phyloP scores from a whole-genome alignment of 2,888 invertebrate genomes.

The Spicauda simplicius region DNA sequence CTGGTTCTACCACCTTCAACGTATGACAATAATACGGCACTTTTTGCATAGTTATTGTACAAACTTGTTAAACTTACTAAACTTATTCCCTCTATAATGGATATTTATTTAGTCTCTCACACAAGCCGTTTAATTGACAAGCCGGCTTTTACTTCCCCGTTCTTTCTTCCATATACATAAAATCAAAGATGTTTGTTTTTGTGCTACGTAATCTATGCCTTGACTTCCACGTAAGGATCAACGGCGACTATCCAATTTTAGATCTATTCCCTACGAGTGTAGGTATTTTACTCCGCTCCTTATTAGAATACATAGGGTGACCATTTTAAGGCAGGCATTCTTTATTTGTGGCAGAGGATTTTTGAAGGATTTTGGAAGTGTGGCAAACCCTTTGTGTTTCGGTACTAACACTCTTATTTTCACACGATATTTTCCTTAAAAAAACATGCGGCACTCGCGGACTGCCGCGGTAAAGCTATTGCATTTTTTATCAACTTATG shows the following conservation, averaged over 20 bases:
- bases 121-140: slow-evolving; percentile 7
- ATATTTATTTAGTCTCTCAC: neutral
- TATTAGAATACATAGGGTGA: slow-evolving; percentile 1
- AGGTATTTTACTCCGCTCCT: slow-evolving; percentile 22
- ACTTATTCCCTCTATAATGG: too few species aligned
- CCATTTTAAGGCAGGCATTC: neutral
- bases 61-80: too few species aligned
- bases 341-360: neutral
- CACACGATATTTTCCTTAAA: too few species aligned
- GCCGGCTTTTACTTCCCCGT: slow-evolving; percentile 20
- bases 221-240: slow-evolving; percentile 30
- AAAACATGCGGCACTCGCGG: too few species aligned
- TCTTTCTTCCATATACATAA: slow-evolving; percentile 18
- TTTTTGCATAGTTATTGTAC: too few species aligned
- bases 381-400: too few species aligned
- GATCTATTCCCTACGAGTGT: slow-evolving; percentile 30
- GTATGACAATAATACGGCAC: too few species aligned
- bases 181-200: slow-evolving; percentile 18
- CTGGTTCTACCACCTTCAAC: too few species aligned
- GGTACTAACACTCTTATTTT: too few species aligned
- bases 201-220: slow-evolving; percentile 8
- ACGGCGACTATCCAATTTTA: slow-evolving; percentile 29
- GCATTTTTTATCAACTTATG: too few species aligned
- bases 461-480: too few species aligned
- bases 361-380: too few species aligned